phyloP scores from a whole-genome alignment of 2,113 vertebrate species.

The Sakesphorus luctuosus region DNA sequence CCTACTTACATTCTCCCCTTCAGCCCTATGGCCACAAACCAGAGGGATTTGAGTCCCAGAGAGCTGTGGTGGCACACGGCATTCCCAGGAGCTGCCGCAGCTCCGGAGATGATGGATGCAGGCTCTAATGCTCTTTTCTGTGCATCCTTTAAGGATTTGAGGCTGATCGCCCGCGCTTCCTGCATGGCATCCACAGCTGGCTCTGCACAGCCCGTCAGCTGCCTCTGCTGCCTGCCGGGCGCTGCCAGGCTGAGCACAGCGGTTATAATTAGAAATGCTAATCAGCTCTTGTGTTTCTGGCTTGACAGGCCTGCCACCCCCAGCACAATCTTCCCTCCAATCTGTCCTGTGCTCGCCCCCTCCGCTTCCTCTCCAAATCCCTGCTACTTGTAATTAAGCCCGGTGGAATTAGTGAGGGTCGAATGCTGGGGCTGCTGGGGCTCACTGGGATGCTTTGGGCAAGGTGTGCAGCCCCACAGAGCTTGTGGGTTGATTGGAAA shows the following conservation, averaged over 20 bases:
- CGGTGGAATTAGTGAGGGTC: background rate
- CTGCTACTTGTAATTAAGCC: background rate
- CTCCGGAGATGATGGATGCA: background rate
- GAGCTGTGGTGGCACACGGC: rapidly evolving
- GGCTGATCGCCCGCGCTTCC: background rate
- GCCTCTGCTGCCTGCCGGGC: constrained; percentile 5
- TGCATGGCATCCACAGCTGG: constrained; percentile 40
- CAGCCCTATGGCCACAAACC: rapidly evolving
- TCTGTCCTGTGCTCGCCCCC: background rate
- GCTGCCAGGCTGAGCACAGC: constrained; percentile 1
- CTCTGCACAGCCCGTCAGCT: background rate
- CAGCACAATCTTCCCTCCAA: constrained; percentile 37
- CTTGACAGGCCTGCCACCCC: constrained; percentile 56
- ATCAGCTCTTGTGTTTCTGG: constrained; percentile 54
- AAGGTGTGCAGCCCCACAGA: background rate
- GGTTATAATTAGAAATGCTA: constrained; percentile 68
- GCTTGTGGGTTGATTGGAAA: background rate
- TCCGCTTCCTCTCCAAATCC: background rate
- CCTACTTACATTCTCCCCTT: background rate
- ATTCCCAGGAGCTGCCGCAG: background rate
- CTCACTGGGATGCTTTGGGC: background rate
- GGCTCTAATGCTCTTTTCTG: constrained; percentile 5
- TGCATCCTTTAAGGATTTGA: background rate
- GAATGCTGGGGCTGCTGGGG: background rate
- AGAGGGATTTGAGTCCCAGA: background rate